Evolutionary conservation across 53 echinoderm and acorn worm species (phyloP), one percentile per base, ranked within the genome.

Genomic region (Pentamera pediparva): DNA sequence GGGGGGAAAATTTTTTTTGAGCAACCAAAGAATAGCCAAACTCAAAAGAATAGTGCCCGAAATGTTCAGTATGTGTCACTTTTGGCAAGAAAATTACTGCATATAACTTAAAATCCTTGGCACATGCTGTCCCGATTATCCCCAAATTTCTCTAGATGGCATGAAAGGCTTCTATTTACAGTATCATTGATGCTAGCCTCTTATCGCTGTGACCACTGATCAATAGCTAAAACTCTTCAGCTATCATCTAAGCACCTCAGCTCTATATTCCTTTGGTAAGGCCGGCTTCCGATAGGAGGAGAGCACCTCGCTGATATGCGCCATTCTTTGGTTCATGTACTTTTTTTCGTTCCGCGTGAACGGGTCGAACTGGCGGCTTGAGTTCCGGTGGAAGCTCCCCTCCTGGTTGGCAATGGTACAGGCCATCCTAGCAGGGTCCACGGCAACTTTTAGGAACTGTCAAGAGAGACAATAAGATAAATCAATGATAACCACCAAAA

Each of bases 321-420:
- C 35, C 18, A 72, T 54, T 49, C 11, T 54, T 0, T 10, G 12
- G 33, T 52, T 5, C 7, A 72, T 12, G 36, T 72, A 53, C 15
- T 10, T 53, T 35, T 72, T 72, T 26, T 52, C 21, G 4, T 33
- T 35, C 0, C 33, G 21, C 34, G 73, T 53, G 36, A 72, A 72
- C 10, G 73, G 73, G 54, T 72, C 55, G 54, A 72, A 72, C 18
- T 72, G 33, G 2, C 36, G 33, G 0, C 17, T 35, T 51, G 33
- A 27, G 13, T 52, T 72, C 21, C 73, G 32, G 37, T 72, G 73
- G 17, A 72, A 72, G 32, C 26, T 72, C 33, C 73, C 73, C 35
- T 72, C 73, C 37, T 72, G 73, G 17, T 72, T 72, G 17, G 73
- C 73, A 35, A 72, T 72, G 73, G 73, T 72, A 35, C 73, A 72